Conservation (phyloP, 2,113 vertebrate species). For the Grammomys dolichurus region DNA sequence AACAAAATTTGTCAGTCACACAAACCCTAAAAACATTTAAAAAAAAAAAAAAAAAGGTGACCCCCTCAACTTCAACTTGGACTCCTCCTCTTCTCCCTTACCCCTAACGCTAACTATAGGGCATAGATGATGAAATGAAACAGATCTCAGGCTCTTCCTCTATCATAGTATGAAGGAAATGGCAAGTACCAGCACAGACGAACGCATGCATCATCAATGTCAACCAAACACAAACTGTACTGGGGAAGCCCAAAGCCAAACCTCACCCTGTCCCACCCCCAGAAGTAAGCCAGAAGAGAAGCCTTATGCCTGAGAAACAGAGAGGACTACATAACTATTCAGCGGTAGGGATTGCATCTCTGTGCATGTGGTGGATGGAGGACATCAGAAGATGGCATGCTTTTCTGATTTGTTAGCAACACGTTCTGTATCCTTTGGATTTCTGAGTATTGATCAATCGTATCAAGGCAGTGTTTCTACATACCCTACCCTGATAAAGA, state of each 20-base stretch:
- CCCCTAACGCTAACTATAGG: background rate
- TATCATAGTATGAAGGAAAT: background rate
- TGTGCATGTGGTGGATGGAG: background rate
- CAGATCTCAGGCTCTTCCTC: background rate
- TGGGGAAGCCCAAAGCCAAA: background rate
- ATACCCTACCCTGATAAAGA: background rate
- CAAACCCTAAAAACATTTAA: background rate
- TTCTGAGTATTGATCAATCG: background rate
- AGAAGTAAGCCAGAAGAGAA: background rate
- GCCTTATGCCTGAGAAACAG: background rate
- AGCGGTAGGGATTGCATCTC: background rate
- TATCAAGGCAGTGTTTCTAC: background rate
- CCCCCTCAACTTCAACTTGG: background rate
- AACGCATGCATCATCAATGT: background rate
- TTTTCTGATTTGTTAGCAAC: background rate
- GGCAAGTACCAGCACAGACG: background rate
- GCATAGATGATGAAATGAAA: slow-evolving; percentile 53
- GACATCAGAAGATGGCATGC: background rate
- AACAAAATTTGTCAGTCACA: slow-evolving; percentile 31
- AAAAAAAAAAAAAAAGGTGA: background rate
- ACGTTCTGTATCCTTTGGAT: background rate
- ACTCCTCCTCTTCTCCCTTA: background rate
- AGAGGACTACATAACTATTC: background rate
- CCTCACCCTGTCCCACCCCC: background rate
- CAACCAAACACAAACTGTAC: background rate